These are phyloP conservation scores for Muscicapa comitata DNA, from an alignment of 2,797 vertebrate species.

Conservation along the genomic window DNA sequence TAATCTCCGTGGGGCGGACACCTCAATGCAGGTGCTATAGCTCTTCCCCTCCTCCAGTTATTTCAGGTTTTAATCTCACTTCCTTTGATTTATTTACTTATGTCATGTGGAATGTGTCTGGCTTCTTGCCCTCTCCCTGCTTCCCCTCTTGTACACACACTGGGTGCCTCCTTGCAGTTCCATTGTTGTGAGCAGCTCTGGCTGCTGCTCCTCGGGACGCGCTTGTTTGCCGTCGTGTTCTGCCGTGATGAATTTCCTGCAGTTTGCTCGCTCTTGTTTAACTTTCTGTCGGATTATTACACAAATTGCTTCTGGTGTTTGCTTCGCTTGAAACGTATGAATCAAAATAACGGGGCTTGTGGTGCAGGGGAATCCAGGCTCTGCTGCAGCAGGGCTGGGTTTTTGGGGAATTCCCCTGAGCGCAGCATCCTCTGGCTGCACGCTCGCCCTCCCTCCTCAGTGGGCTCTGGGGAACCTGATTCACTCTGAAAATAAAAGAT, in stretches of 20 bases:
- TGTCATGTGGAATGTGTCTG: conserved; percentile 53
- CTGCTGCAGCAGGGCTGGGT: accelerated
- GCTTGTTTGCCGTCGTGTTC: not conserved
- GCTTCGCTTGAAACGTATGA: not conserved
- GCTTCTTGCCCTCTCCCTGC: conserved; percentile 47
- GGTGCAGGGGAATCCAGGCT: accelerated
- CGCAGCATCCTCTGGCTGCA: accelerated
- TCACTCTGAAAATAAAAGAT: not conserved
- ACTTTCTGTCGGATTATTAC: conserved; percentile 15
- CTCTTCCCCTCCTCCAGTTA: conserved; percentile 64
- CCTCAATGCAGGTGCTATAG: conserved; percentile 58
- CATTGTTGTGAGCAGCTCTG: conserved; percentile 11
- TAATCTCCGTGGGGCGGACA: conserved; percentile 67
- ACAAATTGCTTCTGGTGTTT: conserved; percentile 25
- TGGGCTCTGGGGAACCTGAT: accelerated
- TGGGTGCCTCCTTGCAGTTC: not conserved
- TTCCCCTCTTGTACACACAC: not conserved
- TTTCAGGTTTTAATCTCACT: conserved; percentile 65
- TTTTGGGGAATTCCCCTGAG: not conserved
- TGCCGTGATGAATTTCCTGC: conserved; percentile 16
- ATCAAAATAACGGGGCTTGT: not conserved
- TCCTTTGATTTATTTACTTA: conserved; percentile 65
- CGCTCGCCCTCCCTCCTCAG: not conserved
- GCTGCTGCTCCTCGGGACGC: not conserved
- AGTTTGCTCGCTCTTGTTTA: conserved; percentile 16